These are phyloP conservation scores for Meloidogyne floridensis DNA, from an alignment of 1,140 invertebrate species.

Conservation along the genomic window DNA sequence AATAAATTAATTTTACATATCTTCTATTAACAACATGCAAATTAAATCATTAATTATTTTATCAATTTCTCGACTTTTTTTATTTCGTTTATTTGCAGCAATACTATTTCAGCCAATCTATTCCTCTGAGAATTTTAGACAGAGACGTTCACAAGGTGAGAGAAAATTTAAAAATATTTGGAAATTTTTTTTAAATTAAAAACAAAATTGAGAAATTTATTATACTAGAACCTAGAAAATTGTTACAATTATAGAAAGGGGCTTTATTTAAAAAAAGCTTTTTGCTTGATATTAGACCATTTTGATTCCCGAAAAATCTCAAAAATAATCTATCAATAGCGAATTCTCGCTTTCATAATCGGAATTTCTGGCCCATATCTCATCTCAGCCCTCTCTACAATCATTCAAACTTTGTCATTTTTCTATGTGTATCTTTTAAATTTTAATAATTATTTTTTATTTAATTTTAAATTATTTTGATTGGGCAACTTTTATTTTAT, in stretches of 20 bases:
- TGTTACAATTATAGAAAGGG: too few species aligned
- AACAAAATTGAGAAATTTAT: not conserved
- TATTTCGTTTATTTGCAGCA: not conserved
- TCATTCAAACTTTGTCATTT: too few species aligned
- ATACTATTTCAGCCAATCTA: not conserved
- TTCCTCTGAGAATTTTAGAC: not conserved
- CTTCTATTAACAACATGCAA: not conserved
- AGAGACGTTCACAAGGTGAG: not conserved
- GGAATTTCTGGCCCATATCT: too few species aligned
- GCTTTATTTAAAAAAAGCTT: too few species aligned
- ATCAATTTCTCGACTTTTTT: not conserved
- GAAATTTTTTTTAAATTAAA: not conserved
- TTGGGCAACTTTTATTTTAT: too few species aligned
- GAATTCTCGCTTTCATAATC: too few species aligned
- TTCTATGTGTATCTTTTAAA: not conserved
- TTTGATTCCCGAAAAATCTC: too few species aligned
- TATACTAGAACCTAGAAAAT: too few species aligned
- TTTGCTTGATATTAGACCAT: too few species aligned
- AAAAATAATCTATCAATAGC: too few species aligned
- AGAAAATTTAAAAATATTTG: not conserved
- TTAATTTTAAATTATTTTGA: not conserved
- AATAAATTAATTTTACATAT: not conserved
- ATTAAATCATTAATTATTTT: not conserved
- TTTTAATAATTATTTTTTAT: not conserved
- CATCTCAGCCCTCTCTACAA: too few species aligned